Conservation (phyloP, 2,113 vertebrate species). For the Ammodytes marinus region DNA sequence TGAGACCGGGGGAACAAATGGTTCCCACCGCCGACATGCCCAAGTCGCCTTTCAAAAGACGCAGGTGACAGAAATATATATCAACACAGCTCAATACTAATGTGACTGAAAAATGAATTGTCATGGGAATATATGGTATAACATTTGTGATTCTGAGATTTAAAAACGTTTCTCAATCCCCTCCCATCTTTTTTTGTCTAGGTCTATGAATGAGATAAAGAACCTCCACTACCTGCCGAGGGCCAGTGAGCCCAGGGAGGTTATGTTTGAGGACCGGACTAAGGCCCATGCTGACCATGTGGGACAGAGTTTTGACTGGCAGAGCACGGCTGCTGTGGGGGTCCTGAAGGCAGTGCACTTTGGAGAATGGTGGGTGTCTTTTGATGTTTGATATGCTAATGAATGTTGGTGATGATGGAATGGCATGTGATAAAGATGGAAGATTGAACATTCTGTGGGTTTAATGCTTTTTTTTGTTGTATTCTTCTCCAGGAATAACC, state of each 20-base stretch:
- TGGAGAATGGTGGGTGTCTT: constrained; percentile 90
- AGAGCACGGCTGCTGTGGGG: constrained; percentile 97
- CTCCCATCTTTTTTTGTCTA: constrained; percentile 51
- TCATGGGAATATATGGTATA: background rate
- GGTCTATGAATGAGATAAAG: constrained; percentile 98
- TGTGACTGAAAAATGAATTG: background rate
- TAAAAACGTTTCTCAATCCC: background rate
- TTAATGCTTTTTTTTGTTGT: background rate
- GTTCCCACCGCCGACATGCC: constrained; percentile 98
- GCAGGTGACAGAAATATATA: constrained; percentile 83
- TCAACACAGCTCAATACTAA: background rate
- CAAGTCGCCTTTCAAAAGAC: constrained; percentile 98
- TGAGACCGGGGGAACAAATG: constrained; percentile 98
- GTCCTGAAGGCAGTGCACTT: constrained; percentile 98
- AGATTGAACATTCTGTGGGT: background rate
- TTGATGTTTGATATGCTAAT: background rate
- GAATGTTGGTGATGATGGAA: background rate
- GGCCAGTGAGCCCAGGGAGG: constrained; percentile 95
- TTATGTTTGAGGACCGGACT: constrained; percentile 97
- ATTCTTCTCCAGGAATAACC: constrained; percentile 86
- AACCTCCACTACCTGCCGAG: constrained; percentile 98
- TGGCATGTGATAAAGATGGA: background rate
- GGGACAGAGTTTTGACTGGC: constrained; percentile 98
- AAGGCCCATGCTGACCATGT: constrained; percentile 97
- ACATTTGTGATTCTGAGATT: background rate